Conservation (phyloP, 2,797 vertebrate species). For the Rhinella marina region DNA sequence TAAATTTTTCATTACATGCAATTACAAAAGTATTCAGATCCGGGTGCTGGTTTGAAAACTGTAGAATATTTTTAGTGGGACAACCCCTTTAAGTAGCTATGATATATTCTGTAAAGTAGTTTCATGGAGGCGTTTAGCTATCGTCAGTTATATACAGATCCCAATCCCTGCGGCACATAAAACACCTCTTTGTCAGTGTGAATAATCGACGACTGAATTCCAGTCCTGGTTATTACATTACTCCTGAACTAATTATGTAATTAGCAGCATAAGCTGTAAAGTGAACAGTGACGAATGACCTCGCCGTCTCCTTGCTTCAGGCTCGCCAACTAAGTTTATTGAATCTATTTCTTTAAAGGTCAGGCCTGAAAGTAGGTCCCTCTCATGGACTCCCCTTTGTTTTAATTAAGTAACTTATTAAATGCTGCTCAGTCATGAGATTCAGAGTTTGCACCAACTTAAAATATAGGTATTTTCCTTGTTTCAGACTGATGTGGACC, state of each 20-base stretch:
- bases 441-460: not conserved
- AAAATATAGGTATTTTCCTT: not conserved
- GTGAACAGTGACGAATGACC: constrained; percentile 1
- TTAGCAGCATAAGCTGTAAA: constrained; percentile 5
- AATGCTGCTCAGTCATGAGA: not conserved
- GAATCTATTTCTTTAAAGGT: not conserved
- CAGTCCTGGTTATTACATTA: not conserved
- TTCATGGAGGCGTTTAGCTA: not conserved
- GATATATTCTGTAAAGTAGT: too few species aligned
- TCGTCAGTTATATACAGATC: not conserved
- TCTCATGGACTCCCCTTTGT: not conserved
- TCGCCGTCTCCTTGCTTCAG: not conserved
- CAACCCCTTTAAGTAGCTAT: too few species aligned
- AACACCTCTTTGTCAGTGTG: not conserved
- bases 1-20: too few species aligned
- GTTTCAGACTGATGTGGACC: too few species aligned
- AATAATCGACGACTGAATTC: not conserved
- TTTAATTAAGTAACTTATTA: not conserved
- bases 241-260: not conserved
- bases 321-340: not conserved
- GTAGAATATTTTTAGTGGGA: too few species aligned
- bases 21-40: too few species aligned
- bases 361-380: not conserved
- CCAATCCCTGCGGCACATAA: not conserved
- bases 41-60: too few species aligned